Conservation (phyloP, 37 sponge, comb jelly and placozoan genomes). For the Hormiphora californensis region DNA sequence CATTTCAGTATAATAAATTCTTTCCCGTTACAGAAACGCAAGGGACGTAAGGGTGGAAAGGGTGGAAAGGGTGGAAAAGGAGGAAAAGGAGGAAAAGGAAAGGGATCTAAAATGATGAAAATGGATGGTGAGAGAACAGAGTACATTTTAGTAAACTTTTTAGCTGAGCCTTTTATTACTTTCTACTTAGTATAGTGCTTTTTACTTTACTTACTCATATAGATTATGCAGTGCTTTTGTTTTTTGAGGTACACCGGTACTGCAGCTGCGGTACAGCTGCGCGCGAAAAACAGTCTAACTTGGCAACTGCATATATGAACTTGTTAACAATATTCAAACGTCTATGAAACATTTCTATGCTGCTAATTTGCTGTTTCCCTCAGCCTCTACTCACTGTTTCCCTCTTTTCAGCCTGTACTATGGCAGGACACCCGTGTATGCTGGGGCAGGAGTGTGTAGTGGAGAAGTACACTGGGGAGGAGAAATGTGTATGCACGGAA, state of each 20-base stretch:
- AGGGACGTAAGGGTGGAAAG: too few species aligned
- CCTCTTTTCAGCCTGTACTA: conserved; percentile 22
- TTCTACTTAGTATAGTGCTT: too few species aligned
- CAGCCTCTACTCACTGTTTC: not conserved
- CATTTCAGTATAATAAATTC: too few species aligned
- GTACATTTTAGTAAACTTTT: too few species aligned
- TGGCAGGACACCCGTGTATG: conserved; percentile 46
- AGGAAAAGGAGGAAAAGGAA: not conserved
- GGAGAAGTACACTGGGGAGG: conserved; percentile 20
- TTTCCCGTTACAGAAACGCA: too few species aligned
- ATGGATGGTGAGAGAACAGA: not conserved
- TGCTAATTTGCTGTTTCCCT: not conserved
- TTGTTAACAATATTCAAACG: not conserved
- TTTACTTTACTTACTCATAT: too few species aligned
- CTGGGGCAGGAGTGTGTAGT: conserved; percentile 41
- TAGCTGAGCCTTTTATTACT: too few species aligned
- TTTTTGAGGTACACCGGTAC: too few species aligned
- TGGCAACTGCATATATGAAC: not conserved
- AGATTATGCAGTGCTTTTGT: too few species aligned
- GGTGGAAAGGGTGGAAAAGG: not conserved
- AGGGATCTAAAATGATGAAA: not conserved
- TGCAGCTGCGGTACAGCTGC: too few species aligned
- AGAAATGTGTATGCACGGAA: conserved; percentile 24
- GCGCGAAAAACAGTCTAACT: too few species aligned
- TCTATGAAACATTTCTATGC: not conserved